These are phyloP conservation scores for Chiloscyllium plagiosum DNA, from an alignment of 2,113 vertebrate species.

Conservation along the genomic window DNA sequence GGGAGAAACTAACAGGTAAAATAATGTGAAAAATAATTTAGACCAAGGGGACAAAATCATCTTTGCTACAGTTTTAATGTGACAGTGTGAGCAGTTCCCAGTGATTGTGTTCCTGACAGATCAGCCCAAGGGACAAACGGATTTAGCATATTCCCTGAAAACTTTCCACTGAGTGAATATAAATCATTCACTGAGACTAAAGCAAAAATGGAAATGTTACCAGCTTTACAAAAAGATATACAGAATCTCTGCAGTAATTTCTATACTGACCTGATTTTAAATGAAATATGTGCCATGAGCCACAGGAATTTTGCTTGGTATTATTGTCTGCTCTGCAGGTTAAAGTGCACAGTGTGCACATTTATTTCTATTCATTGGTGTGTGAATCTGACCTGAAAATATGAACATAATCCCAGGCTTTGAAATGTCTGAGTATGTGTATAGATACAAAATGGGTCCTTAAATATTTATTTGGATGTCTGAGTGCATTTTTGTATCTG, in stretches of 20 bases:
- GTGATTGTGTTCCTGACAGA: neutral
- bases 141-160: neutral
- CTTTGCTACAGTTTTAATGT: neutral
- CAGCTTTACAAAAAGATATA: neutral
- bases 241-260: neutral
- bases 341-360: neutral
- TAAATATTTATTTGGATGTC: neutral
- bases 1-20: neutral
- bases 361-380: neutral
- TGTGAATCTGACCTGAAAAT: neutral
- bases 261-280: neutral
- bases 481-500: too few relatives aligned
- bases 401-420: neutral
- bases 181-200: neutral
- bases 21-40: neutral
- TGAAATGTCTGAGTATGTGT: neutral
- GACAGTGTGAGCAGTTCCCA: slow-evolving; percentile 16
- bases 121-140: neutral
- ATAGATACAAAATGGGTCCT: neutral
- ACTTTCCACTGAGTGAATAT: neutral
- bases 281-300: neutral
- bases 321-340: neutral
- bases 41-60: neutral
- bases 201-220: neutral
- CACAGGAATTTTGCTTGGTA: neutral